A percentile compares a stretch with the other conserved stretches of the same genome.
Conservation (phyloP, 2,797 vertebrate genomes). For the Chanos chanos region DNA sequence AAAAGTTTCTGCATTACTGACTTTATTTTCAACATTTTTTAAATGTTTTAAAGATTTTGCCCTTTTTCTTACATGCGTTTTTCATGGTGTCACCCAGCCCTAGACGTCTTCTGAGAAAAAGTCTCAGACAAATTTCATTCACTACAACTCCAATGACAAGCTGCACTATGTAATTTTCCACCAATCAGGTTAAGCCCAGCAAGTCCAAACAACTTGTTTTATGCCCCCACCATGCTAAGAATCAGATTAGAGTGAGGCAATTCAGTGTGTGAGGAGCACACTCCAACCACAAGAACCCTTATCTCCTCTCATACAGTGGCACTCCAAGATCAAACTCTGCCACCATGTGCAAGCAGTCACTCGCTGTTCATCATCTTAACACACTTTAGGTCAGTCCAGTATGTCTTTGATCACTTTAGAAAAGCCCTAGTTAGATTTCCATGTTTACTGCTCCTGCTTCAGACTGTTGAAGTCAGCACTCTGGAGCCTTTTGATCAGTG, state of each 20-base stretch:
- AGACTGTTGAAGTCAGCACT: constrained; percentile 4
- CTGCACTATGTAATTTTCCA: too few relatives aligned
- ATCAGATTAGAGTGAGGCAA: background rate
- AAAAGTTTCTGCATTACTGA: too few relatives aligned
- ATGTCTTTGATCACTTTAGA: constrained; percentile 23
- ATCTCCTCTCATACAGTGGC: background rate
- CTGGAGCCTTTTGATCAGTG: constrained; percentile 1
- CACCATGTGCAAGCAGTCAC: constrained; percentile 10
- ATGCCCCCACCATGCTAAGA: too few relatives aligned
- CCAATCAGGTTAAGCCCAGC: too few relatives aligned
- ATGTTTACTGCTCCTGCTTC: constrained; percentile 5
- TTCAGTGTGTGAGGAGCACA: constrained; percentile 2
- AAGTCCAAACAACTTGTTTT: too few relatives aligned
- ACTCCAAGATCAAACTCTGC: constrained; percentile 8
- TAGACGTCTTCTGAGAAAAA: too few relatives aligned
- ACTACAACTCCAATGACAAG: too few relatives aligned
- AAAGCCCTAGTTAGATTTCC: constrained; percentile 28
- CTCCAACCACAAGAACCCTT: background rate
- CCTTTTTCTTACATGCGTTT: too few relatives aligned
- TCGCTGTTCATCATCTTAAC: background rate
- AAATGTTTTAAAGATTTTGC: too few relatives aligned
- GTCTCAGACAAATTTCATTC: too few relatives aligned
- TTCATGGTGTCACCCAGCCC: too few relatives aligned
- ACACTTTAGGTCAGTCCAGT: background rate
- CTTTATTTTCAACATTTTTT: too few relatives aligned